Percentiles rank a stretch among this genome's conserved stretches.
Conservation (phyloP, 1,140 invertebrate species). For the Pseudomyrmex dendroicus region DNA sequence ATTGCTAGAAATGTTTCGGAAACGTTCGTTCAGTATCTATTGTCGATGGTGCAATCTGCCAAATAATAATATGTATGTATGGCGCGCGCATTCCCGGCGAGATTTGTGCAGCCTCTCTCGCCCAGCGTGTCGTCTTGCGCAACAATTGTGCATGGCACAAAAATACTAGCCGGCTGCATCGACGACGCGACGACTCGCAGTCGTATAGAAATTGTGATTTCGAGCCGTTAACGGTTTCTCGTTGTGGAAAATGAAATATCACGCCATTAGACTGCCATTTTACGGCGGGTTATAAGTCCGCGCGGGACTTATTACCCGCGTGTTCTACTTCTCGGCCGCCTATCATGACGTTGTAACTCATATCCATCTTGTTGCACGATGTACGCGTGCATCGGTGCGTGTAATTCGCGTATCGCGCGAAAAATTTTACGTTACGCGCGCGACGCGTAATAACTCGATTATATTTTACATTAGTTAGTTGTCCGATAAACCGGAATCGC, state of each 20-base stretch:
- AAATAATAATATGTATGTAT: conserved; percentile 46
- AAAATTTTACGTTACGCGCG: neutral
- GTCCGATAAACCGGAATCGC: too few relatives aligned
- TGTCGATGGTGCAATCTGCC: conserved; percentile 61
- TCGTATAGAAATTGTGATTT: neutral
- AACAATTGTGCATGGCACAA: conserved; percentile 48
- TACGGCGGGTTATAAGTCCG: neutral
- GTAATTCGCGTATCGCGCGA: neutral
- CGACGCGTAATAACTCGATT: neutral
- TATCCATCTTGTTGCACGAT: neutral
- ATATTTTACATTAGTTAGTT: too few relatives aligned
- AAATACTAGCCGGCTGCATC: conserved; percentile 34
- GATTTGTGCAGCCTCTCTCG: conserved; percentile 34
- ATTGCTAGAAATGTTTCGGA: conserved; percentile 30
- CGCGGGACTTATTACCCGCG: conserved; percentile 4
- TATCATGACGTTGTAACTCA: neutral
- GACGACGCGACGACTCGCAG: neutral
- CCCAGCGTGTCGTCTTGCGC: conserved; percentile 46
- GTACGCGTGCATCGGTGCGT: neutral
- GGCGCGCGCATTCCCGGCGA: conserved; percentile 29
- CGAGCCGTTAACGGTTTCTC: neutral
- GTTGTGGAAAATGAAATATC: neutral
- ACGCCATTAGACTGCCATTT: neutral
- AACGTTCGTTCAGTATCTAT: conserved; percentile 16
- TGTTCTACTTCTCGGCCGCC: neutral